Conservation (phyloP, 2,113 vertebrate species). For the Hippoglossus stenolepis region DNA sequence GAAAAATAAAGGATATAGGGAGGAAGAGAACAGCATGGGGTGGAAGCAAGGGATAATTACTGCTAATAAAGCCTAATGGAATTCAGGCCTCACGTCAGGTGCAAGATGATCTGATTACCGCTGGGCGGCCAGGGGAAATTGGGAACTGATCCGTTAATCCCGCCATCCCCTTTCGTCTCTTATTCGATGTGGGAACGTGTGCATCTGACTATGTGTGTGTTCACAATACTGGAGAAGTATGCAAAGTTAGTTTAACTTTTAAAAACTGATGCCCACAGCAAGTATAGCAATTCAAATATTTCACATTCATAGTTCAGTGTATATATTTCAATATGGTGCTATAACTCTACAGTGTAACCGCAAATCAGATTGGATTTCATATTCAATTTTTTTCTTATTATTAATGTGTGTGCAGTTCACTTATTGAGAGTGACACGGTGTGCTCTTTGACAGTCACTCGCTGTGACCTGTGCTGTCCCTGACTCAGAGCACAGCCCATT, state of each 20-base stretch:
- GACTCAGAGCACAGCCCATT: slow-evolving; percentile 47
- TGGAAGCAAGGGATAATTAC: slow-evolving; percentile 81
- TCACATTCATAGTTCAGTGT: slow-evolving; percentile 49
- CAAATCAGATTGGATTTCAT: slow-evolving; percentile 48
- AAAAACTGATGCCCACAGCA: slow-evolving; percentile 44
- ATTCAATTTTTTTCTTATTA: slow-evolving; percentile 51
- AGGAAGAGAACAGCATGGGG: slow-evolving; percentile 67
- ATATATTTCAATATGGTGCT: slow-evolving; percentile 34
- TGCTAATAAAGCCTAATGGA: slow-evolving; percentile 86
- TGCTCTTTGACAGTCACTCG: slow-evolving; percentile 47
- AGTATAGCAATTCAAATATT: slow-evolving; percentile 54
- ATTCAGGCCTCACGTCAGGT: slow-evolving; percentile 84
- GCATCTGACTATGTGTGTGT: slow-evolving; percentile 27
- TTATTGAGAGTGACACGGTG: slow-evolving; percentile 33
- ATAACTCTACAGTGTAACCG: slow-evolving; percentile 17
- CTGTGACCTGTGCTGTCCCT: slow-evolving; percentile 47
- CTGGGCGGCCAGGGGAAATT: slow-evolving; percentile 77
- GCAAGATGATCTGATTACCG: slow-evolving; percentile 84
- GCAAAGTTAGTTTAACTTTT: slow-evolving; percentile 62
- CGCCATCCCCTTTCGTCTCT: slow-evolving; percentile 64
- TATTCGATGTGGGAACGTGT: slow-evolving; percentile 40
- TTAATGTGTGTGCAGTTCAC: slow-evolving; percentile 24
- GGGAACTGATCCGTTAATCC: slow-evolving; percentile 85
- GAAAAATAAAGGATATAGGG: slow-evolving; percentile 55
- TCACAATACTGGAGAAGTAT: slow-evolving; percentile 44